Conservation (phyloP, 2,888 invertebrate genomes). For the Ennomos fuscantarius region DNA sequence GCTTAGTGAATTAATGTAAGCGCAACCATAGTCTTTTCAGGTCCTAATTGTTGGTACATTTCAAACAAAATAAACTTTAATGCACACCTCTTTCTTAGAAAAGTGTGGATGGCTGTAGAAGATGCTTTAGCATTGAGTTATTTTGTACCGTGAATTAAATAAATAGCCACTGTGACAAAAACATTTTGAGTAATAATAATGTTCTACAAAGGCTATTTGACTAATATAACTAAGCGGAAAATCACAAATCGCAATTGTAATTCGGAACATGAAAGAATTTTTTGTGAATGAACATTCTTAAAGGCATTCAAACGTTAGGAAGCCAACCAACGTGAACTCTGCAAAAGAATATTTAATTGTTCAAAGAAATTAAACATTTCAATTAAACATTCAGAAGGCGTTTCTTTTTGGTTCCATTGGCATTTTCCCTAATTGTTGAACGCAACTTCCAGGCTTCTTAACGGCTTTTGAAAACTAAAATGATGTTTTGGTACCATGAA, state of each 20-base stretch:
- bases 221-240: slow-evolving; percentile 9
- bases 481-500: too few relatives aligned
- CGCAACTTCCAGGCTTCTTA: slow-evolving; percentile 9
- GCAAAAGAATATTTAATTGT: slow-evolving; percentile 36
- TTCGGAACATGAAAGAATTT: slow-evolving; percentile 25
- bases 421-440: slow-evolving; percentile 18
- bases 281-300: slow-evolving; percentile 11
- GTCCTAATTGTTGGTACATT: too few relatives aligned
- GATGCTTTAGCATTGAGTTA: too few relatives aligned
- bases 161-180: slow-evolving; percentile 19
- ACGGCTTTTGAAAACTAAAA: too few relatives aligned
- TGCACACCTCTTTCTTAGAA: too few relatives aligned
- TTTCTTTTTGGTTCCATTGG: slow-evolving; percentile 13
- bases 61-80: too few relatives aligned
- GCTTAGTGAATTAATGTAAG: too few relatives aligned
- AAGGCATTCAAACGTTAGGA: slow-evolving; percentile 25
- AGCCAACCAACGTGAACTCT: slow-evolving; percentile 20
- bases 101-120: too few relatives aligned
- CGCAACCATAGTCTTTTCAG: too few relatives aligned
- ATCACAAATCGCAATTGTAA: slow-evolving; percentile 26
- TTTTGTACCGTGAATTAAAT: slow-evolving; percentile 9
- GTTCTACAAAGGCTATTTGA: slow-evolving; percentile 15
- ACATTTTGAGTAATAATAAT: slow-evolving; percentile 21
- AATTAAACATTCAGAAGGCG: slow-evolving; percentile 20
- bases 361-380: slow-evolving; percentile 34